Conservation (phyloP, 2,113 vertebrate species). For the Baryphthengus martii region DNA sequence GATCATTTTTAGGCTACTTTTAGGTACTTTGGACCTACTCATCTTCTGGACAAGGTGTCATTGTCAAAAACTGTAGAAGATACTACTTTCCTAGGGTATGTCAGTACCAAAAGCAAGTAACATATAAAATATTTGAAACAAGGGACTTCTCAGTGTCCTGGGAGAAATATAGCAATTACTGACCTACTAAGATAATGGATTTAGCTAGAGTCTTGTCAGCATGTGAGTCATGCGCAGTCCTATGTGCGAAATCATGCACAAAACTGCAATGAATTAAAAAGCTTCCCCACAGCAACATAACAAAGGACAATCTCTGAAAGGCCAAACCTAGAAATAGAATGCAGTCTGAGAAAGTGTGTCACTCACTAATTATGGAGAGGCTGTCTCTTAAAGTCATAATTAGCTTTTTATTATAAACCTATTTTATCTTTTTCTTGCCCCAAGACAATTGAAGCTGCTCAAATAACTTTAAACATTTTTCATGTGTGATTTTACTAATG, state of each 20-base stretch:
- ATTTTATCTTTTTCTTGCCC: background rate
- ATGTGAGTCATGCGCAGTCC: background rate
- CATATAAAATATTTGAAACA: background rate
- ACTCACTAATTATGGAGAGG: background rate
- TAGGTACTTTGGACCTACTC: background rate
- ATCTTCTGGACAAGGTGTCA: background rate
- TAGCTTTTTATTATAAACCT: background rate
- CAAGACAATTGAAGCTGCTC: background rate
- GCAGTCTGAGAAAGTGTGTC: slow-evolving; percentile 31
- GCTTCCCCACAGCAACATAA: background rate
- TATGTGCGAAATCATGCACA: background rate
- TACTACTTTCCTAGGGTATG: background rate
- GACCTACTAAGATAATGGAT: background rate
- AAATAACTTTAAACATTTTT: background rate
- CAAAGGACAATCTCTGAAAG: slow-evolving; percentile 6
- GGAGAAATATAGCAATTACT: background rate
- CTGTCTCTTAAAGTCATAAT: background rate
- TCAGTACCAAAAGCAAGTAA: background rate
- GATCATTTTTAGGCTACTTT: background rate
- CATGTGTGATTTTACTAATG: background rate
- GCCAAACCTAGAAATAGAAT: slow-evolving; percentile 4
- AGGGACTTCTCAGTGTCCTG: background rate
- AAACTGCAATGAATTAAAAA: background rate
- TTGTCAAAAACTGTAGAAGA: background rate
- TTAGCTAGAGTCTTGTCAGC: background rate